Base-by-base conservation (phyloP, 2,888 invertebrate species). In the Helleia helle region DNA sequence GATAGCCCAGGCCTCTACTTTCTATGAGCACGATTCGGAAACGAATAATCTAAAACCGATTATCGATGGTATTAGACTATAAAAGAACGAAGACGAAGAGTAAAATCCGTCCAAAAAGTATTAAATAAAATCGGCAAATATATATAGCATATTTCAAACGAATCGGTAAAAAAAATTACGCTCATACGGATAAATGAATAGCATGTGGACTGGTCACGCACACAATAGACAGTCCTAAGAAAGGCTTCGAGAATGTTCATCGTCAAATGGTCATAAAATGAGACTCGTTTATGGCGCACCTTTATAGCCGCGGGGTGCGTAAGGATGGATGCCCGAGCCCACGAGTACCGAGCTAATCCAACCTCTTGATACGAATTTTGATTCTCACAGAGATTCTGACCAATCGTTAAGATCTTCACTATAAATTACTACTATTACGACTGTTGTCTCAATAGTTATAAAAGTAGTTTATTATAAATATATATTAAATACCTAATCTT, bases 221-320 rank as follows among this genome's bases (percentile, higher is more conserved):
- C 67, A 75, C 76, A 76, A 76, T 77, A 64, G 71, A 61, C 66
- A 63, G 58, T 47, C 56, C 59, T 62, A 68, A 75, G 75, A 71
- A 74, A 80, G 71, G 65, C 62, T 12, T 11, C 7, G 22, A 22
- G 22, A 18, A 15, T 11, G 17, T 7, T 15, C 76, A 76, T 74
- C 73, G 81, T 79, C 81, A 81, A 81, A 80, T 71, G 80, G 74
- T 77, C 75, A 70, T 81, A 83, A 83, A 81, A 70, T n/a, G n/a
- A n/a, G n/a, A n/a, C n/a, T n/a, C 67, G 71, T 81, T 81, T 79
- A 81, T 72, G 74, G 73, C 67, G 66, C 75, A 73, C 72, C 72
- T 81, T 77, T 79, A 79, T 71, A 71, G 72, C 80, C 71, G 65
- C 67, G 54, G 62, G 77, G 71, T 71, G 64, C 69, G 68, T 69